A percentile compares a stretch with the other conserved stretches of the same genome.
phyloP scores from a whole-genome alignment of 2,888 invertebrate species.

The Drosophila merina region DNA sequence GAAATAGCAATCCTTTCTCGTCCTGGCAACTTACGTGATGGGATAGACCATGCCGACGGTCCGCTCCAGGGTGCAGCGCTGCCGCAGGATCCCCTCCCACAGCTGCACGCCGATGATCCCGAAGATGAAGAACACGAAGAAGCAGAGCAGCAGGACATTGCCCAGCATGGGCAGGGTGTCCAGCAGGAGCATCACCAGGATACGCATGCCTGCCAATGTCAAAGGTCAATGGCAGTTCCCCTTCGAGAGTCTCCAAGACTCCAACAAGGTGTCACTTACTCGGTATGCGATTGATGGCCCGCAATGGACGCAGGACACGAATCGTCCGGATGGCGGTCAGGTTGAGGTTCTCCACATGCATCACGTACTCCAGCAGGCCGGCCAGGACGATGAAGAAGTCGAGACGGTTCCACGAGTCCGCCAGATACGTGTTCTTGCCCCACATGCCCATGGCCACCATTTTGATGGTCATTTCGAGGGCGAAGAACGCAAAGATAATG shows the following conservation, averaged over 20 bases:
- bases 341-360: constrained; percentile 98
- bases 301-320: constrained; percentile 96
- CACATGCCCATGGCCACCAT: constrained; percentile 99
- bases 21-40: constrained; percentile 89
- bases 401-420: constrained; percentile 99
- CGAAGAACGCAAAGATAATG: constrained; percentile 99
- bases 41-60: constrained; percentile 89
- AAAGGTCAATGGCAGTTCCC: neutral
- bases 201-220: constrained; percentile 93
- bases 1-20: neutral
- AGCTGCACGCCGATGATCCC: constrained; percentile 99
- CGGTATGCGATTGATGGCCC: constrained; percentile 99
- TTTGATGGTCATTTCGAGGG: constrained; percentile 98
- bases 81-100: constrained; percentile 98
- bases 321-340: constrained; percentile 99
- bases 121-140: constrained; percentile 99
- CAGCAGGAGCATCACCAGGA: constrained; percentile 98
- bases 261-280: constrained; percentile 89
- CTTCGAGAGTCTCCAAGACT: neutral
- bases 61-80: constrained; percentile 93
- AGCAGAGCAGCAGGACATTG: constrained; percentile 98
- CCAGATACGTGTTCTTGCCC: constrained; percentile 96
- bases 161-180: constrained; percentile 99
- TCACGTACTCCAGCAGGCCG: constrained; percentile 94
- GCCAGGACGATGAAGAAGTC: constrained; percentile 99